Evolutionary conservation across 1,140 invertebrate species (phyloP).

Genomic region (Microplitis demolitor): DNA sequence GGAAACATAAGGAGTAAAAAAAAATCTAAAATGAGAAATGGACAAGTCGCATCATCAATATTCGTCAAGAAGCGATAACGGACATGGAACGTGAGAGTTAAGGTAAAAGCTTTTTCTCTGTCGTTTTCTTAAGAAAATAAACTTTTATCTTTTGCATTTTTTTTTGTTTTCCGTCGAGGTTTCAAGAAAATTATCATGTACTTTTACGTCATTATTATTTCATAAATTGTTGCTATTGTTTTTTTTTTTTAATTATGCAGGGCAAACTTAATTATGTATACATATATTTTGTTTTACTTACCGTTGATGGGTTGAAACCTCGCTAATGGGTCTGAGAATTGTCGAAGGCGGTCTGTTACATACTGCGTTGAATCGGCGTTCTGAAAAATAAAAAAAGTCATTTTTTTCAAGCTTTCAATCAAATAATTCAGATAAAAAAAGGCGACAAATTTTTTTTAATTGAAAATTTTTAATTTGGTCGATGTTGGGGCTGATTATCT

Average conservation of each 20-base stretch:
- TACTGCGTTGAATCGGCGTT: conserved; percentile 58
- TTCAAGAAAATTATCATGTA: too few species aligned
- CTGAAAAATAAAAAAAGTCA: conserved; percentile 53
- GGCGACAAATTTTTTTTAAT: too few species aligned
- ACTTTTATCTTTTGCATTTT: not conserved
- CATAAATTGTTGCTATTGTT: not conserved
- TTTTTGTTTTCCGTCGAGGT: not conserved
- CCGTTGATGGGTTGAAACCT: conserved; percentile 63
- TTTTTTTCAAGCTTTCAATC: too few species aligned
- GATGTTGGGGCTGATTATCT: too few species aligned
- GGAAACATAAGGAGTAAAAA: not conserved
- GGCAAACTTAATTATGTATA: not conserved
- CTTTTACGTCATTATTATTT: too few species aligned
- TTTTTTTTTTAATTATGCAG: not conserved
- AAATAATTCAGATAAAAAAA: too few species aligned
- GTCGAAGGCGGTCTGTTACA: conserved; percentile 60
- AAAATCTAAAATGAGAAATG: conserved; percentile 7
- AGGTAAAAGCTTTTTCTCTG: conserved; percentile 3
- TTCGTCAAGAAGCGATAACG: conserved; percentile 31
- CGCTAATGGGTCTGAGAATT: conserved; percentile 63
- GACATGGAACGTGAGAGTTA: conserved; percentile 11
- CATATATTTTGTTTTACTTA: conserved; percentile 50
- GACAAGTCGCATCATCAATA: conserved; percentile 30
- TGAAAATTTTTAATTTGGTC: too few species aligned
- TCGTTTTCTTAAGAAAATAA: not conserved